These are phyloP conservation scores for Agonum fuliginosum DNA, from an alignment of 2,888 invertebrate species.

Conservation along the genomic window DNA sequence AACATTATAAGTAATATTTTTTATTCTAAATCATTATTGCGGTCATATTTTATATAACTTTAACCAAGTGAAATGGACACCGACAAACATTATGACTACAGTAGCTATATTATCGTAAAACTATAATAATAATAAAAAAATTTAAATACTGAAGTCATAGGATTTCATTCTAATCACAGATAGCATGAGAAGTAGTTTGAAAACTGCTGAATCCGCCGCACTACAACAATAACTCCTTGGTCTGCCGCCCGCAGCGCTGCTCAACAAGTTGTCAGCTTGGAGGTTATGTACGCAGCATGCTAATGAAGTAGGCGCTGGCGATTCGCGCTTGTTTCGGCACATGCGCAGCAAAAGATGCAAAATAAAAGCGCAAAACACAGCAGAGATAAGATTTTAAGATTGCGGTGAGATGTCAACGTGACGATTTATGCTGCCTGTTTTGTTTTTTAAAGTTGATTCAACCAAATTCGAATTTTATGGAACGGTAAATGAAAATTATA, in stretches of 20 bases:
- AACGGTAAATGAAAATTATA: slow-evolving; percentile 22
- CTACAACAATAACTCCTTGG: slow-evolving; percentile 48
- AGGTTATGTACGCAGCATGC: slow-evolving; percentile 47
- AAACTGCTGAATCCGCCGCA: not conserved
- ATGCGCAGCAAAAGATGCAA: not conserved
- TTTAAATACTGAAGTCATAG: no score
- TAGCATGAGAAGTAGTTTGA: not conserved
- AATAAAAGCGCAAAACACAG: not conserved
- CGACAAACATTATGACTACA: no score
- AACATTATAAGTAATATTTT: no score
- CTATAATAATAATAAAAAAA: no score
- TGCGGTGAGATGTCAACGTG: not conserved
- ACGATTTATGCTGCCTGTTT: slow-evolving; percentile 9
- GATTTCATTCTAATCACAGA: no score
- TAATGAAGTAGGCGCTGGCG: slow-evolving; percentile 53
- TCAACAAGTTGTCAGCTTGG: slow-evolving; percentile 57
- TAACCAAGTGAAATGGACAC: no score
- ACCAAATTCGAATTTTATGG: slow-evolving; percentile 9
- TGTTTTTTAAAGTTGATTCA: slow-evolving; percentile 12
- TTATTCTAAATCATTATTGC: no score
- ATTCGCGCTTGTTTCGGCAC: slow-evolving; percentile 10
- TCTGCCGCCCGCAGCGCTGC: slow-evolving; percentile 54
- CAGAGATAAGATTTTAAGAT: not conserved
- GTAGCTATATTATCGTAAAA: no score
- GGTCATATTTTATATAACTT: no score